Conservation (phyloP, 2,888 invertebrate genomes). For the Acholoe squamosa region DNA sequence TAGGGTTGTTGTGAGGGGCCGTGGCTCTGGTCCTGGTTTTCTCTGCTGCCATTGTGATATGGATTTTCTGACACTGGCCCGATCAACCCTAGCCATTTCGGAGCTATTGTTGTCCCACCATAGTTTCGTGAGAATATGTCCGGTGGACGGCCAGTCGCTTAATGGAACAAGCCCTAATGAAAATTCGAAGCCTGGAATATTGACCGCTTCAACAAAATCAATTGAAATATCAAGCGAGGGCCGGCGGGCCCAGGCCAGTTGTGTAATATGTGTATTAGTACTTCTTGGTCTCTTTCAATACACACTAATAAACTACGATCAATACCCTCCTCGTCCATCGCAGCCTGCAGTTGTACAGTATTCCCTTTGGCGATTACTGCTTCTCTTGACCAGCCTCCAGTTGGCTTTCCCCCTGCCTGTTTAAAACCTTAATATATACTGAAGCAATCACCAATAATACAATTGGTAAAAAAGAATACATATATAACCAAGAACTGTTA, state of each 20-base stretch:
- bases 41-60: background rate
- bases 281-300: constrained; percentile 55
- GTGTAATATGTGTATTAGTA: constrained; percentile 62
- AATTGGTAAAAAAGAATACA: too few species aligned
- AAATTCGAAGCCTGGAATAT: constrained; percentile 50
- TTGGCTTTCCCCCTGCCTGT: background rate
- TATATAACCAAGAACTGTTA: background rate
- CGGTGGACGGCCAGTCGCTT: constrained; percentile 21
- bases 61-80: constrained; percentile 26
- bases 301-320: constrained; percentile 57
- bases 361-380: constrained; percentile 51
- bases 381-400: constrained; percentile 21
- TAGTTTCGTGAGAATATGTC: constrained; percentile 50
- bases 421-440: constrained; percentile 7
- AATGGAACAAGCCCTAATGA: constrained; percentile 52
- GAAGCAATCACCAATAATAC: background rate
- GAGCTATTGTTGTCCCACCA: constrained; percentile 9
- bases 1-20: background rate
- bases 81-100: background rate
- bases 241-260: background rate
- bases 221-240: constrained; percentile 51
- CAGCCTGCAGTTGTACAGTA: constrained; percentile 27
- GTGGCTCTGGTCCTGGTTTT: background rate
- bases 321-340: constrained; percentile 16
- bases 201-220: constrained; percentile 57